These are phyloP conservation scores for Paraescarpia echinospica DNA, from an alignment of 1,140 invertebrate species.

Conservation along the genomic window DNA sequence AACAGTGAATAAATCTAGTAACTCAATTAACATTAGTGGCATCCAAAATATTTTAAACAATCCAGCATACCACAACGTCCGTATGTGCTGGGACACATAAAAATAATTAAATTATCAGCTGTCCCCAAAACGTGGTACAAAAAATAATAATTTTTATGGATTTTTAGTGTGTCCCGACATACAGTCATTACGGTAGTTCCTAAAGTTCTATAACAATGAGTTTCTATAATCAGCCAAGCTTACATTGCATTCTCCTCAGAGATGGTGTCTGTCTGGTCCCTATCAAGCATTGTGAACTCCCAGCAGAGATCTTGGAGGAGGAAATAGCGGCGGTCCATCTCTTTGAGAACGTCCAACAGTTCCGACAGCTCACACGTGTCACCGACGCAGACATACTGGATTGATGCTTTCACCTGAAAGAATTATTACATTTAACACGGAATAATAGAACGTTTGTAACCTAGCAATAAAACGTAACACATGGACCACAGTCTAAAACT, in stretches of 20 bases:
- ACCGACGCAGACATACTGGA: conserved; percentile 47
- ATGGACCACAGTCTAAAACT: too few species aligned
- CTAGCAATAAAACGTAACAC: too few species aligned
- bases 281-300: conserved; percentile 53
- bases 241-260: conserved; percentile 50
- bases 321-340: conserved; percentile 53
- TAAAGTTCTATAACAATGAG: too few species aligned
- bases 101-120: too few species aligned
- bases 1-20: background rate
- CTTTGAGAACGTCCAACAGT: conserved; percentile 48
- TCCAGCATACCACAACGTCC: too few species aligned
- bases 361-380: conserved; percentile 40
- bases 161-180: too few species aligned
- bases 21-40: background rate
- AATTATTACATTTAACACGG: background rate
- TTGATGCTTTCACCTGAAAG: conserved; percentile 46
- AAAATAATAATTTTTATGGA: too few species aligned
- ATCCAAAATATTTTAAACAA: background rate
- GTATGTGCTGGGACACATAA: too few species aligned
- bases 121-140: too few species aligned
- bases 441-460: background rate
- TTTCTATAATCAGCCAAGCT: background rate
- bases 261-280: conserved; percentile 44
- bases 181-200: too few species aligned
- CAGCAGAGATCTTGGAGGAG: conserved; percentile 51